These are phyloP conservation scores for Lemur catta DNA, from an alignment of 2,797 vertebrate genomes.

Conservation along the genomic window DNA sequence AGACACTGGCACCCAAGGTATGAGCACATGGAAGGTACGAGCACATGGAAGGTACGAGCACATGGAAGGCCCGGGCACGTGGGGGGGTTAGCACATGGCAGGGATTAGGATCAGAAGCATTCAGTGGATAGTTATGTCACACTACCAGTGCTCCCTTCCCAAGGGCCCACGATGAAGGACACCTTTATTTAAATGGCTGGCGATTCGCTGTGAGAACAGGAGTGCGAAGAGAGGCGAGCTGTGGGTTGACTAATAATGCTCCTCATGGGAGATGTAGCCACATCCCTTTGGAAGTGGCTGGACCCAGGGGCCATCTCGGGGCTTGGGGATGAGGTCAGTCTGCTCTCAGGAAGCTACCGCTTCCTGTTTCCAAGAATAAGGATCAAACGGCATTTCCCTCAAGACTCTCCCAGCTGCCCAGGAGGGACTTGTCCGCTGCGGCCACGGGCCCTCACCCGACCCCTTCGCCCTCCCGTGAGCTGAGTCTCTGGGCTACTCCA, in stretches of 20 bases:
- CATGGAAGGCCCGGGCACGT: accelerated
- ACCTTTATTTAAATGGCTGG: background rate
- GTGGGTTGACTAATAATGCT: background rate
- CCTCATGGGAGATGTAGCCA: background rate
- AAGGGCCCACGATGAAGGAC: background rate
- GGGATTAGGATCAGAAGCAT: background rate
- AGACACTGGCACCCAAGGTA: background rate
- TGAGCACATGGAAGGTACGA: accelerated
- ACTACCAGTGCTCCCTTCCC: background rate
- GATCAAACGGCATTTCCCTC: background rate
- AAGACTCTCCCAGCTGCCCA: background rate
- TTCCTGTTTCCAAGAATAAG: conserved; percentile 51
- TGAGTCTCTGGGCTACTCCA: background rate
- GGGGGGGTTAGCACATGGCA: background rate
- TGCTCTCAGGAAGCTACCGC: conserved; percentile 8
- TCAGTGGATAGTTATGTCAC: no score
- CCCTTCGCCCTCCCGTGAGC: accelerated
- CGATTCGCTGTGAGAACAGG: no score
- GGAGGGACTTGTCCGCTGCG: background rate
- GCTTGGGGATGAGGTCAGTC: background rate
- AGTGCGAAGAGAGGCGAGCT: background rate
- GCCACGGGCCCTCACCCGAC: no score
- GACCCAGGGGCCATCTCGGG: background rate
- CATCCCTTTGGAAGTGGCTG: background rate
- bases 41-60: accelerated